Percentiles rank a stretch among this genome's conserved stretches.
phyloP scores from a whole-genome alignment of 2,113 vertebrate species.

The Nymphicus hollandicus region DNA sequence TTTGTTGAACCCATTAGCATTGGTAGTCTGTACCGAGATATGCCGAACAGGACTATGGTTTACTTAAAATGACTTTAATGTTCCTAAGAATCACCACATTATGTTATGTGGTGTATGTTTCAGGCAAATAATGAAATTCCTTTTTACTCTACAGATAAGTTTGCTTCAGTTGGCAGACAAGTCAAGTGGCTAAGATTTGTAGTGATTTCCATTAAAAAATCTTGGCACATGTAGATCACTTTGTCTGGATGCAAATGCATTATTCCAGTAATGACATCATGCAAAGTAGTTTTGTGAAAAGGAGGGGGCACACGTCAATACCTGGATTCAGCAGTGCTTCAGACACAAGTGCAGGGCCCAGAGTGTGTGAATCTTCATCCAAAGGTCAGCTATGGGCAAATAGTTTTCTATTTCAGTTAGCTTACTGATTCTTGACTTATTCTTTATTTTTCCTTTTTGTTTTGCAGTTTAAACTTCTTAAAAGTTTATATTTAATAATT shows the following conservation, averaged over 20 bases:
- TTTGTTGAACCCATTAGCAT: not conserved
- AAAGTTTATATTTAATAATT: not conserved
- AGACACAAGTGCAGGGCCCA: not conserved
- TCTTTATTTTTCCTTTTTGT: not conserved
- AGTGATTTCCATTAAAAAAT: not conserved
- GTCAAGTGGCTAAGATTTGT: not conserved
- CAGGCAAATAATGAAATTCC: not conserved
- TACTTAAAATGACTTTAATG: not conserved
- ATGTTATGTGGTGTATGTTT: not conserved
- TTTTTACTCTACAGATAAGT: not conserved
- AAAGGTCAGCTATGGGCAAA: not conserved
- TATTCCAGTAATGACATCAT: not conserved
- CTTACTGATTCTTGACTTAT: not conserved
- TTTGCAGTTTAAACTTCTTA: not conserved
- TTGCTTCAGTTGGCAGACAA: not conserved
- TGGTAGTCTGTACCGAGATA: not conserved
- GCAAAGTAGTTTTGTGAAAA: not conserved
- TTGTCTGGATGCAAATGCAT: not conserved
- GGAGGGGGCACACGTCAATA: not conserved
- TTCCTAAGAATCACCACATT: not conserved
- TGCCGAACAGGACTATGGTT: not conserved
- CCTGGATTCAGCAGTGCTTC: not conserved
- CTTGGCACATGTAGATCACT: not conserved
- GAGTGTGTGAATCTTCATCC: not conserved
- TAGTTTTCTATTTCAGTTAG: not conserved